Conservation (phyloP, 2,888 invertebrate genomes). For the Scotopteryx bipunctaria region DNA sequence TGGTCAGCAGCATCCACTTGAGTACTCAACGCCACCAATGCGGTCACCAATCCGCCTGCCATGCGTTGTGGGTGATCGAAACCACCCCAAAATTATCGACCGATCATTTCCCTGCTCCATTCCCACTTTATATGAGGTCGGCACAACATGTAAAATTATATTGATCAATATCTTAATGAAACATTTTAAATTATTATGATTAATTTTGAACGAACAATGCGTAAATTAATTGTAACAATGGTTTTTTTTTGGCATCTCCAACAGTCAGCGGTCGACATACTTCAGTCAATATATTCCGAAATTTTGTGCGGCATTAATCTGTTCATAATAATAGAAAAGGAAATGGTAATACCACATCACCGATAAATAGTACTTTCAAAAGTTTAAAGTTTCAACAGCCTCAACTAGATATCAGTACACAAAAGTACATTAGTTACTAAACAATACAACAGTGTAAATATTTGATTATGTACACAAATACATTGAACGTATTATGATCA, state of each 20-base stretch:
- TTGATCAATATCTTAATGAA: too few relatives aligned
- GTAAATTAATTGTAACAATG: too few relatives aligned
- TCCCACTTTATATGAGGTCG: too few relatives aligned
- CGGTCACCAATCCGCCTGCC: too few relatives aligned
- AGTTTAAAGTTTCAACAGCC: constrained; percentile 33
- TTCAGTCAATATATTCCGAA: constrained; percentile 6
- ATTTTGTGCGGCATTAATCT: constrained; percentile 4
- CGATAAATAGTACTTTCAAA: constrained; percentile 36
- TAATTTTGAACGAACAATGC: too few relatives aligned
- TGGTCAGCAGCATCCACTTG: too few relatives aligned
- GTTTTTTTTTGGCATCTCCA: constrained; percentile 23
- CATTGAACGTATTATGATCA: constrained; percentile 18
- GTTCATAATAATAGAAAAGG: constrained; percentile 14
- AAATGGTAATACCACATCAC: constrained; percentile 5
- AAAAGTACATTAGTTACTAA: constrained; percentile 26
- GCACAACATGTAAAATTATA: background rate
- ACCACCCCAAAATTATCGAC: too few relatives aligned
- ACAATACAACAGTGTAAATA: constrained; percentile 29
- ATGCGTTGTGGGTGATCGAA: too few relatives aligned
- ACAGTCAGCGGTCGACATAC: constrained; percentile 7
- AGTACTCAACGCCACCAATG: too few relatives aligned
- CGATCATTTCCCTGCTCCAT: too few relatives aligned
- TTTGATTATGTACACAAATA: constrained; percentile 28
- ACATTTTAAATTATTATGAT: too few relatives aligned
- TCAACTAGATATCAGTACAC: constrained; percentile 33